phyloP scores from a whole-genome alignment of 2,797 vertebrate genomes.

The Gambusia yucatana region DNA sequence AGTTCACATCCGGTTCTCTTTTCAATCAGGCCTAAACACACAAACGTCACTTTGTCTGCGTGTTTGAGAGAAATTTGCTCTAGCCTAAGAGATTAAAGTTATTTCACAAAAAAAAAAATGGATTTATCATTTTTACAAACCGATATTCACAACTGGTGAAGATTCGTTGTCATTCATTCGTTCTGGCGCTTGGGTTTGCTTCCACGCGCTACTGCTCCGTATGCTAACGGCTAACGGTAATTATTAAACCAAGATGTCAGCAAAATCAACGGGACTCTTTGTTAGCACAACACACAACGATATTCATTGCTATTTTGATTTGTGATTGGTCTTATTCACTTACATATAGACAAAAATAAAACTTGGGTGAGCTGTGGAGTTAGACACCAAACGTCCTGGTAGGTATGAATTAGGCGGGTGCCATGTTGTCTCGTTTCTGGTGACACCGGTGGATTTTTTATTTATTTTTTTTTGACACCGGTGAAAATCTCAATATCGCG shows the following conservation, averaged over 20 bases:
- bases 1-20: neutral
- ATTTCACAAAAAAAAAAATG: neutral
- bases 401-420: neutral
- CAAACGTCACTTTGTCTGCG: neutral
- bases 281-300: too few relatives aligned
- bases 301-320: neutral
- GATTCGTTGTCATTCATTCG: neutral
- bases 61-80: neutral
- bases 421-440: too few relatives aligned
- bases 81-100: neutral
- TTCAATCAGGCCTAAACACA: neutral
- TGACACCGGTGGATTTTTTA: too few relatives aligned
- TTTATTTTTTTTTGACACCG: too few relatives aligned
- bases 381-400: neutral
- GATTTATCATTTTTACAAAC: neutral
- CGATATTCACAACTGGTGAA: neutral
- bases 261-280: too few relatives aligned
- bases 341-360: neutral
- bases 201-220: too few relatives aligned
- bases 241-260: too few relatives aligned
- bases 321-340: neutral
- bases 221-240: too few relatives aligned
- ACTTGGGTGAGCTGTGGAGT: neutral
- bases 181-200: too few relatives aligned
- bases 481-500: too few relatives aligned